These are phyloP conservation scores for Trichonephila clavipes DNA, from an alignment of 1,140 invertebrate species.

Conservation along the genomic window DNA sequence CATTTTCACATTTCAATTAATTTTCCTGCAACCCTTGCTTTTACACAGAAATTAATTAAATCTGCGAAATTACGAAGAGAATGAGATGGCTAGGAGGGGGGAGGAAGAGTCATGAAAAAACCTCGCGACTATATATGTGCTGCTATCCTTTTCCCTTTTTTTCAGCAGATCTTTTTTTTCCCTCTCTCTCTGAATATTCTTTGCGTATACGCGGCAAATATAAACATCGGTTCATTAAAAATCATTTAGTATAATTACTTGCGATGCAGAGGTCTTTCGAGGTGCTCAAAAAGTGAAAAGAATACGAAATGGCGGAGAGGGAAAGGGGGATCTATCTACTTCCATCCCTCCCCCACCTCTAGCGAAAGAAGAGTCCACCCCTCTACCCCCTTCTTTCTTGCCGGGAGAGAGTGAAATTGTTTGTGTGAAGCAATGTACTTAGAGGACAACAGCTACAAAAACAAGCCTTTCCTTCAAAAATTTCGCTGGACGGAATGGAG, in stretches of 20 bases:
- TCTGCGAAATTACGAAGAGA: conserved; percentile 74
- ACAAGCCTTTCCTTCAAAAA: conserved; percentile 64
- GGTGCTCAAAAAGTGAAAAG: conserved; percentile 62
- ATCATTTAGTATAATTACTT: conserved; percentile 76
- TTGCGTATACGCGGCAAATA: conserved; percentile 58
- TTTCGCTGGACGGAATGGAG: conserved; percentile 2
- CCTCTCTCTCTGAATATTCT: not conserved
- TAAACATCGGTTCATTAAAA: conserved; percentile 76
- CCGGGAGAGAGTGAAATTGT: conserved; percentile 20
- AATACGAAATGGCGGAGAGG: not conserved
- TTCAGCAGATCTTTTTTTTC: not conserved
- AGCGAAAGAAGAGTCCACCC: not conserved
- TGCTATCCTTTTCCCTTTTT: conserved; percentile 13
- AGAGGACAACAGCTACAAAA: conserved; percentile 29
- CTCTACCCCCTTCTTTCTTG: not conserved
- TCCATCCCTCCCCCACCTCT: not conserved
- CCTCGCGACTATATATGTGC: not conserved
- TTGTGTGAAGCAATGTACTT: not conserved
- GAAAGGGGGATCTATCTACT: not conserved
- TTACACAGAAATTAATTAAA: conserved; percentile 77
- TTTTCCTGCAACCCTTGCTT: conserved; percentile 72
- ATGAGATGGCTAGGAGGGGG: not conserved
- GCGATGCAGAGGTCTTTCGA: conserved; percentile 52
- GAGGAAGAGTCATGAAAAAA: not conserved
- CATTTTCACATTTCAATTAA: conserved; percentile 77